Evolutionary conservation across 23 tunicate genomes (phyloP).

Genomic region (Trididemnum miniatum): DNA sequence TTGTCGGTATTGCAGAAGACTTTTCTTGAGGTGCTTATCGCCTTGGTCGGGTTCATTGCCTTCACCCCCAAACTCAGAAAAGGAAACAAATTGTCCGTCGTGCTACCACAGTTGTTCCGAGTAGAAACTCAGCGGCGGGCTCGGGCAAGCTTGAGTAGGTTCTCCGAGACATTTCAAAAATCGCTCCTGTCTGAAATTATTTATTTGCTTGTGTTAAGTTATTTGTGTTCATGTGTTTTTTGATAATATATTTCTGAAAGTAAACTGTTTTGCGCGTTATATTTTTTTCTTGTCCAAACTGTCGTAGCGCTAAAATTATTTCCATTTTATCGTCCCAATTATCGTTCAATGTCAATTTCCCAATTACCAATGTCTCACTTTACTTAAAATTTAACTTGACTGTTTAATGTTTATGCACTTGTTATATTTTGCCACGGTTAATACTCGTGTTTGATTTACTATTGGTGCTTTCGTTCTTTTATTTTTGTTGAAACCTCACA

Average conservation of each 20-base stretch:
- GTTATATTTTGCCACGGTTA: too few relatives aligned
- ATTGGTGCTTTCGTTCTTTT: too few relatives aligned
- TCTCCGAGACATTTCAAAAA: neutral
- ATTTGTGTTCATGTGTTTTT: neutral
- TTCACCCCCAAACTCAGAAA: neutral
- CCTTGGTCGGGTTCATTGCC: neutral
- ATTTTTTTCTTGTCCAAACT: too few relatives aligned
- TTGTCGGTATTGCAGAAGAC: neutral
- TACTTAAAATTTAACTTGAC: too few relatives aligned
- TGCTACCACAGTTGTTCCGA: neutral
- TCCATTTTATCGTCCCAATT: too few relatives aligned
- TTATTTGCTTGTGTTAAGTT: neutral
- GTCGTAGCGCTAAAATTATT: too few relatives aligned
- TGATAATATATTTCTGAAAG: neutral
- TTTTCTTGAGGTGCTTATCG: neutral
- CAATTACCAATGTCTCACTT: too few relatives aligned
- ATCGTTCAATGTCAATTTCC: too few relatives aligned
- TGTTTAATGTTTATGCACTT: too few relatives aligned
- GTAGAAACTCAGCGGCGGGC: neutral
- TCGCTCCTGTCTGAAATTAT: neutral
- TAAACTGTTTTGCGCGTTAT: too few relatives aligned
- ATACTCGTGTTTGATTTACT: too few relatives aligned
- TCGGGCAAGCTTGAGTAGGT: neutral
- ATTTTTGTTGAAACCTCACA: too few relatives aligned
- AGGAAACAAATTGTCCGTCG: neutral